Percentiles rank a stretch among this genome's conserved stretches.
These are phyloP conservation scores for Cerceris ruficornis DNA, from an alignment of 2,888 invertebrate genomes.

Conservation along the genomic window DNA sequence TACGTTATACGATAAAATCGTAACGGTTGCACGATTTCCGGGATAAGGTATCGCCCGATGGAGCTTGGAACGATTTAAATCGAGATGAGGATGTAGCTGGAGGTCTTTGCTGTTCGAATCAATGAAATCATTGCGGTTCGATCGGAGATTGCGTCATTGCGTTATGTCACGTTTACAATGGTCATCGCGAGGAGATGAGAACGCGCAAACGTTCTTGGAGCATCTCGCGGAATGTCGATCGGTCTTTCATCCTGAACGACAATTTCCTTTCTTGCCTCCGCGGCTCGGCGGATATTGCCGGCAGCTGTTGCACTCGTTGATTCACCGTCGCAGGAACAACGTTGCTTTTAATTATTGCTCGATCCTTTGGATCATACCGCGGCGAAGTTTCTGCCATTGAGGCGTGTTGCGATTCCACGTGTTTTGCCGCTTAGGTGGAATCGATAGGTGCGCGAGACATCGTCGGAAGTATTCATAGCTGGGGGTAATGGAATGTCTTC, in stretches of 20 bases:
- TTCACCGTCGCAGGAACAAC: conserved; percentile 18
- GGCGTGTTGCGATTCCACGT: conserved; percentile 3
- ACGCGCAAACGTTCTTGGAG: conserved; percentile 53
- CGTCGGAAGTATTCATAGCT: neutral
- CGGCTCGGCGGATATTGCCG: conserved; percentile 27
- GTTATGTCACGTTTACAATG: neutral
- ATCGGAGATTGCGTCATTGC: neutral
- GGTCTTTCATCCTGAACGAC: conserved; percentile 36
- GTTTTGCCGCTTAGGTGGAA: neutral
- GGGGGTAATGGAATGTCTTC: neutral
- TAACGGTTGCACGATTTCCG: neutral
- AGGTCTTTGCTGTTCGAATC: neutral
- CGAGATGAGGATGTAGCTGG: neutral
- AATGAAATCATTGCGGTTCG: neutral
- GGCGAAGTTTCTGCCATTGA: neutral
- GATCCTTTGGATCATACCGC: conserved; percentile 24
- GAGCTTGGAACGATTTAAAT: too few species aligned
- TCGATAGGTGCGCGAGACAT: conserved; percentile 1
- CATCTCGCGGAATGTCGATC: conserved; percentile 60
- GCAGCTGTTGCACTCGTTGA: conserved; percentile 48
- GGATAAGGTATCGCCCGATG: neutral
- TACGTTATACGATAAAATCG: neutral
- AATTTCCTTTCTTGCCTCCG: conserved; percentile 45
- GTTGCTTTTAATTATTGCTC: conserved; percentile 42
- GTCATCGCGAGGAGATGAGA: neutral